Base-by-base conservation (phyloP, 2,888 invertebrate species). In the Xestia ashworthii region DNA sequence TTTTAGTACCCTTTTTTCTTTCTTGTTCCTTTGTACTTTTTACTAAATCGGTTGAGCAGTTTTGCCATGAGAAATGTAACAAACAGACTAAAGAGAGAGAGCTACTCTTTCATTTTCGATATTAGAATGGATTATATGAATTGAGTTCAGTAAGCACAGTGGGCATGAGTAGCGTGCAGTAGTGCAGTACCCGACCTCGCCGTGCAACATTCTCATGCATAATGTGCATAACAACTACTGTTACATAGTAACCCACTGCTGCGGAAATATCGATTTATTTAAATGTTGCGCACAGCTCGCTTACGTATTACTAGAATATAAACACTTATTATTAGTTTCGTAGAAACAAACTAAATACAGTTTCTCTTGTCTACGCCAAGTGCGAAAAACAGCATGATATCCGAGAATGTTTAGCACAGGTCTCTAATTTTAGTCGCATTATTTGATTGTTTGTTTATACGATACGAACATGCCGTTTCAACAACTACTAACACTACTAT, bases 381-480 rank as follows among this genome's bases (percentile, higher is more conserved):
- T 62, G 55, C 55, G 62, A 58, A 22, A 48, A 70, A 64, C 25
- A 46, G 22, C 65, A 74, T 67, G 65, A 64, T 68, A 48, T 76
- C 48, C 64, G 6, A 71, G 55, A 55, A 44, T 71, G 32, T 38
- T 70, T 32, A 14, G 66, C 25, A 14, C 68, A 76, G 70, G 65
- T 83, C 73, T 80, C 71, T 80, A 76, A 76, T 83, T 44, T 50
- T 32, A 66, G 50, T 81, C 73, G 76, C 72, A 70, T 48, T 71
- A 46, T 19, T 60, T 14, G 1, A 46, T 46, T 16, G 44, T 65
- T 68, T 55, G 53, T 38, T 44, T 58, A 60, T 48, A 60, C 16
- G 9, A 65, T 44, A 50, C 25, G 19, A n/a, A 48, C 60, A 48
- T n/a, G 22, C 80, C 68, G 22, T 46, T 38, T 12, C 62, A 64